Conservation (phyloP, 1,140 invertebrate species). For the Megathymus violae region DNA sequence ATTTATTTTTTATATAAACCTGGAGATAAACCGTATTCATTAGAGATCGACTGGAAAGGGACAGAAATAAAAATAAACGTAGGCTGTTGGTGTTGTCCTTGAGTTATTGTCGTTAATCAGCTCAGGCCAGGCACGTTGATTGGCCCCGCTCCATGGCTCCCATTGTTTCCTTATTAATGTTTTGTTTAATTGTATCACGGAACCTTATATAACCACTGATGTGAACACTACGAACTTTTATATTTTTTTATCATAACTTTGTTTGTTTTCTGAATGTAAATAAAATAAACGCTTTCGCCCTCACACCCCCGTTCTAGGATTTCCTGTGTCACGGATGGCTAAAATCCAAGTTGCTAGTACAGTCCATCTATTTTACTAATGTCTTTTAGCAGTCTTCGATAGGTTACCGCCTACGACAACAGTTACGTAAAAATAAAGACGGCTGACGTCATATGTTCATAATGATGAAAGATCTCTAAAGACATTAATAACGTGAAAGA, state of each 20-base stretch:
- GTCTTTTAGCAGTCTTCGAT: too few relatives aligned
- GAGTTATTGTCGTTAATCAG: conserved; percentile 81
- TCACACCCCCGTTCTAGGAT: too few relatives aligned
- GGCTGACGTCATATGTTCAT: too few relatives aligned
- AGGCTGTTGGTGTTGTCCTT: conserved; percentile 72
- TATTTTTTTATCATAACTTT: neutral
- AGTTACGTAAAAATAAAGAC: too few relatives aligned
- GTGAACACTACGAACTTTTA: neutral
- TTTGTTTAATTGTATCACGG: conserved; percentile 55
- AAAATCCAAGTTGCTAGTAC: too few relatives aligned
- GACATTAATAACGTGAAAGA: too few relatives aligned
- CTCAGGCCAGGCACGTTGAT: conserved; percentile 61
- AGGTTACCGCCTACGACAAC: too few relatives aligned
- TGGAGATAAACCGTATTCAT: conserved; percentile 83
- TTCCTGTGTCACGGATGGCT: too few relatives aligned
- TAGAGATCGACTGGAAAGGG: conserved; percentile 81
- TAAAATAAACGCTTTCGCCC: too few relatives aligned
- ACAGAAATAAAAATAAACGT: conserved; percentile 79
- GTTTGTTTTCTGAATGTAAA: too few relatives aligned
- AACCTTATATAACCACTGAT: conserved; percentile 23
- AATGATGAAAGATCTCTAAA: too few relatives aligned
- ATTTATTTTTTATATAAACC: conserved; percentile 84
- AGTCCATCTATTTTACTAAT: too few relatives aligned
- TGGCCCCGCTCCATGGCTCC: conserved; percentile 51
- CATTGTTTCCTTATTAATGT: conserved; percentile 65